A percentile compares a stretch with the other conserved stretches of the same genome.
Conservation (phyloP, 2,797 vertebrate species). For the Trachops cirrhosus region DNA sequence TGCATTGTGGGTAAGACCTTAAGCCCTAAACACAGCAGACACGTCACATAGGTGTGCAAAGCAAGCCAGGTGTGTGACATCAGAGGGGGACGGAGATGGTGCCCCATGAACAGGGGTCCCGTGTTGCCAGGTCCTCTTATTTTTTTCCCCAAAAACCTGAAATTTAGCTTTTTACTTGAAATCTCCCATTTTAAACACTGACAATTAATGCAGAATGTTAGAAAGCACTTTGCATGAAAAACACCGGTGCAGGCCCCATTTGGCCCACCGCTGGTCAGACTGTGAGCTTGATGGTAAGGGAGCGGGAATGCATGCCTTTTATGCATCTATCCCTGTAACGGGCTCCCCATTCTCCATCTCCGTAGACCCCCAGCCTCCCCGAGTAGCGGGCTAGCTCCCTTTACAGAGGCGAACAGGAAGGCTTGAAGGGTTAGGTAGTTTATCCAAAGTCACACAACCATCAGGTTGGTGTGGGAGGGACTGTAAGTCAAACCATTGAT, state of each 20-base stretch:
- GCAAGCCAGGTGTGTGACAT: not conserved
- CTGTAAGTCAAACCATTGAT: not conserved
- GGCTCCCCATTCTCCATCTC: not conserved
- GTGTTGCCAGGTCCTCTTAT: not conserved
- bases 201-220: not conserved
- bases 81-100: no score
- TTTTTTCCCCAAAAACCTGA: not conserved
- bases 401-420: not conserved
- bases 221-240: not conserved
- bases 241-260: not conserved
- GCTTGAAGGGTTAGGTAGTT: not conserved
- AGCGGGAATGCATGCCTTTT: not conserved
- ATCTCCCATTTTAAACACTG: not conserved
- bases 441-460: not conserved
- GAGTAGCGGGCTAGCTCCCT: not conserved
- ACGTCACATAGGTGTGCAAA: not conserved
- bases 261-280: not conserved
- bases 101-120: not conserved
- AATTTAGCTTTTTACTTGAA: not conserved
- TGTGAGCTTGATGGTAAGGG: not conserved
- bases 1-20: not conserved
- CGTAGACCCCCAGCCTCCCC: not conserved
- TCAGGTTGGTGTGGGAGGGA: not conserved
- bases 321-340: not conserved
- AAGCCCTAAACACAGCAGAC: not conserved